phyloP scores from a whole-genome alignment of 1,140 invertebrate genomes.

The Triops longicaudatus region DNA sequence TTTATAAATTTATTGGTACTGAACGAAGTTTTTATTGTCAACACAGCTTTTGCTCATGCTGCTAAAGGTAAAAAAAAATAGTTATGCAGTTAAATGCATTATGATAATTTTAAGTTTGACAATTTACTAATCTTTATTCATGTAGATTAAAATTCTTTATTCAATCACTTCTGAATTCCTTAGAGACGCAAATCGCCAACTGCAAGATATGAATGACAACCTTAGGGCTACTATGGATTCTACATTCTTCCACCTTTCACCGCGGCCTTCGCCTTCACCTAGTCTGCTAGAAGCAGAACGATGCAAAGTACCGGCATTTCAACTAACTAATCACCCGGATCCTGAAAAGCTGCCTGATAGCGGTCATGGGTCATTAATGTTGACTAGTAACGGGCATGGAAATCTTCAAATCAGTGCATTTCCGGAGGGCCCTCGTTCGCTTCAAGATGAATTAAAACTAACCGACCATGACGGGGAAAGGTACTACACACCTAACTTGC shows the following conservation, averaged over 20 bases:
- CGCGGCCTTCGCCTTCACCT: conserved; percentile 24
- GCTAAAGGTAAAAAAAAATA: no score
- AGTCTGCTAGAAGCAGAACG: conserved; percentile 14
- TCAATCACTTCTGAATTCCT: conserved; percentile 30
- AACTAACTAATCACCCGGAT: conserved; percentile 17
- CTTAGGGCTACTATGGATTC: conserved; percentile 42
- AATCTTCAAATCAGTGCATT: conserved; percentile 29
- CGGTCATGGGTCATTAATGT: conserved; percentile 21
- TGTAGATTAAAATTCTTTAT: not conserved
- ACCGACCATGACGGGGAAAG: conserved; percentile 28
- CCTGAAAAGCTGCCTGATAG: conserved; percentile 19
- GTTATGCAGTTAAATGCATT: no score
- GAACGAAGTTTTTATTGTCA: no score
- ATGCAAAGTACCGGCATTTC: not conserved
- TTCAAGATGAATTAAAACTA: conserved; percentile 29
- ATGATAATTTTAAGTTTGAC: no score
- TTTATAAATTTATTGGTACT: conserved; percentile 6
- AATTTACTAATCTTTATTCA: no score
- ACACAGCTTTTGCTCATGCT: no score
- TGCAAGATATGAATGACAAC: conserved; percentile 53
- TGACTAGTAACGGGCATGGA: not conserved
- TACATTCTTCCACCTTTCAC: conserved; percentile 25
- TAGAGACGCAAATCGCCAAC: conserved; percentile 50
- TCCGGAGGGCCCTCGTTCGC: conserved; percentile 22
- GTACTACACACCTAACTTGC: conserved; percentile 15